Evolutionary conservation across 2,888 invertebrate species (phyloP), one percentile per base, ranked within the genome.

Genomic region (Antitype chi): DNA sequence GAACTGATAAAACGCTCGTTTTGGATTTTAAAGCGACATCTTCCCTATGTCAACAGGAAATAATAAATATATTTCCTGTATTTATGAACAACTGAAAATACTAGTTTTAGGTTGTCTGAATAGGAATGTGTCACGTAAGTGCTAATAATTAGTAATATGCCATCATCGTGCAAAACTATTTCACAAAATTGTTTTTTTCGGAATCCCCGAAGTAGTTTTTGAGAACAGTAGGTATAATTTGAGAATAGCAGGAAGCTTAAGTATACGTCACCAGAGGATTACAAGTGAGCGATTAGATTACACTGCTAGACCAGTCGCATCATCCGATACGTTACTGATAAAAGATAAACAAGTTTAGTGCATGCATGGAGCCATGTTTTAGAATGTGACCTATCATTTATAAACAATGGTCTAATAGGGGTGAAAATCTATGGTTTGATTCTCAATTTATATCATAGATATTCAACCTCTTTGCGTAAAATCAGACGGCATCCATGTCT

Each of bases 271-370:
- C 49, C 53, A 49, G 7, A 47, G 82, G 86, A 82, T 87, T 82
- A 85, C 63, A 77, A n/a, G 59, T 53, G 32, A 17, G 60, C 9
- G 88, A 88, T 88, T 69, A 86, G 85, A 81, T 88, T 68, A 80
- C 38, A 71, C 1, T 23, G 67, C 43, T 70, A 60, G 78, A 73
- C 20, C 28, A 25, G 57, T 63, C 74, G 69, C 80, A 81, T 78
- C 77, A 76, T 52, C 25, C 70, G 69, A 81, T 79, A 83, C 25
- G 32, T 62, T 68, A 17, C 43, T 49, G 77, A 85, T 73, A 70
- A 55, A 17, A 69, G 76, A 85, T 78, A 72, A 68, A 68, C 59
- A n/a, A n/a, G n/a, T n/a, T 60, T 25, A 84, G 60, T 74, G 74
- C 74, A 71, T 74, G 74, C 74, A 71, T 66, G 43, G 49, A 53